Evolutionary conservation across 2,797 vertebrate genomes (phyloP), one percentile per base, ranked within the genome.

Genomic region (Champsocephalus esox): DNA sequence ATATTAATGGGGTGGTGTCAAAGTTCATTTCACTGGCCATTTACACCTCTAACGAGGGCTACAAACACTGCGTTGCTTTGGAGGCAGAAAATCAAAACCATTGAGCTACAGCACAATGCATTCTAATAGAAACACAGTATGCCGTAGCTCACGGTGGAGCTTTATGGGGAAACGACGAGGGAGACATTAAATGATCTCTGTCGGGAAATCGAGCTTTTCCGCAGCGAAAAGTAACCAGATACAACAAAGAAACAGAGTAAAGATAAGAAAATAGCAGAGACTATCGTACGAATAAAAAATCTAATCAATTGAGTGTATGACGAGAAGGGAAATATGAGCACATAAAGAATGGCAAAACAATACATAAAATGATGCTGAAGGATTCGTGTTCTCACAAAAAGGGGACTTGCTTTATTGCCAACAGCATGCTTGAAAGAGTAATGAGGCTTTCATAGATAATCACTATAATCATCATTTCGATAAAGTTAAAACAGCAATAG

Each of bases 131-230:
- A 73, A 81, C 65, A 48, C 70, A 19, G 50, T 38, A n/a, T 50
- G 71, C 75, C 64, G 80, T 46, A 66, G 77, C 51, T 58, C 3
- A 46, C 67, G 82, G 67, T 54, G 44, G 48, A 61, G 81, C 66
- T 82, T 87, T 81, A 69, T 77, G 54, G 70, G 65, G 65, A 81
- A 63, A 38, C 34, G 85, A 83, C 52, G 65, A 62, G 63, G 74
- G 82, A 80, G 83, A 87, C 81, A 84, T 70, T 57, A 90, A 82
- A 89, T 82, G 86, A 83, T 87, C 85, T 84, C 85, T 90, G 80
- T 88, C 77, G 76, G 88, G 91, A 92, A 90, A 89, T 74, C 59
- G 80, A 90, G 82, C 80, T 89, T 90, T 87, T 83, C 80, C 24
- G 61, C 73, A 44, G 83, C 72, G 70, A 85, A 84, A 52, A 78